A percentile compares a stretch with the other conserved stretches of the same genome.
Conservation (phyloP, 2,113 vertebrate genomes). For the Lamprologus sp. region DNA sequence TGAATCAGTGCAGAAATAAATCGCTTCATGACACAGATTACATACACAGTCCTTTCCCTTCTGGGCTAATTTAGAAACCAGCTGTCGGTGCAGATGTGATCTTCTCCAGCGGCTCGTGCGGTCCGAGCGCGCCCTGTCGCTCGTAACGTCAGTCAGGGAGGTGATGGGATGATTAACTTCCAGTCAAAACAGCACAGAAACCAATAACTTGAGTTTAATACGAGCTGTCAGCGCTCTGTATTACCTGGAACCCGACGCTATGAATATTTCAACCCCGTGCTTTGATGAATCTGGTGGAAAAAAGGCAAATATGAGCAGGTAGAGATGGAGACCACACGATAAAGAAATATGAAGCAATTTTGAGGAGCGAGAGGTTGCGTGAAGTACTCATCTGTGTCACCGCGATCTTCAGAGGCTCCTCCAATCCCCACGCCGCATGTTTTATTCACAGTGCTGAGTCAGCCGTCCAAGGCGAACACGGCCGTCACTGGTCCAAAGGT, state of each 20-base stretch:
- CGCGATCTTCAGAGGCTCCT: neutral
- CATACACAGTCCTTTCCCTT: neutral
- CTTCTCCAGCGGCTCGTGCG: neutral
- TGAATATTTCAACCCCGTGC: neutral
- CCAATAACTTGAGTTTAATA: neutral
- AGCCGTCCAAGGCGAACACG: neutral
- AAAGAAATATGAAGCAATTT: neutral
- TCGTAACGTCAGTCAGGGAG: neutral
- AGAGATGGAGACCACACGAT: neutral
- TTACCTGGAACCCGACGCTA: neutral
- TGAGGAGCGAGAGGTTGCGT: neutral
- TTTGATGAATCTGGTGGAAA: neutral
- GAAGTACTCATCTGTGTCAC: neutral
- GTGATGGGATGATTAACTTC: neutral
- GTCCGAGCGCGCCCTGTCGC: accelerated
- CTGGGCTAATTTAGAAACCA: neutral
- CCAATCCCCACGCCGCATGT: constrained; percentile 1
- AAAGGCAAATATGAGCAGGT: neutral
- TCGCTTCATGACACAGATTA: neutral
- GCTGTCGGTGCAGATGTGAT: neutral
- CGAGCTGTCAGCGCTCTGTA: neutral
- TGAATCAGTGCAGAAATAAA: neutral
- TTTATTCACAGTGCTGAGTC: constrained; percentile 54
- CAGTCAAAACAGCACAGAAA: neutral
- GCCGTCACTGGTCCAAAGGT: neutral